These are phyloP conservation scores for Gasterosteus nipponicus DNA, from an alignment of 2,113 vertebrate genomes.

Conservation along the genomic window DNA sequence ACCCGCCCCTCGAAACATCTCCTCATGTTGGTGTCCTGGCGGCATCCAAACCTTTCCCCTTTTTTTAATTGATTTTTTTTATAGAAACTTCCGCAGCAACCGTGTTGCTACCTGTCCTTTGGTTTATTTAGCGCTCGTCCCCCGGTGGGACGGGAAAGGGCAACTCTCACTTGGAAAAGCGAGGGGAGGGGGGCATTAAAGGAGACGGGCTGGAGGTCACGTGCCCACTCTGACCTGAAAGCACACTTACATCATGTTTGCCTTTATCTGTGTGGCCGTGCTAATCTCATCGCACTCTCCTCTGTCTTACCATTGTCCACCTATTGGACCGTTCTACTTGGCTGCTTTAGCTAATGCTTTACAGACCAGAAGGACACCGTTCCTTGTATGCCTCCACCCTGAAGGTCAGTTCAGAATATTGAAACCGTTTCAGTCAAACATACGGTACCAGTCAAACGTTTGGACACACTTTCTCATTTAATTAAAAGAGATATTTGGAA, in stretches of 20 bases:
- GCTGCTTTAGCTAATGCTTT: not conserved
- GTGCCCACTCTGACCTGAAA: conserved; percentile 21
- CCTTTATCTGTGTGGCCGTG: not conserved
- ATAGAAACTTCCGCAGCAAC: conserved; percentile 58
- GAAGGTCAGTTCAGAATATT: too few species aligned
- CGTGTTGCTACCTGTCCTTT: conserved; percentile 7
- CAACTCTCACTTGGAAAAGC: conserved; percentile 23
- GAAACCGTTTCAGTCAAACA: too few species aligned
- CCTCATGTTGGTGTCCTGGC: conserved; percentile 12
- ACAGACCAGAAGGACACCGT: too few species aligned
- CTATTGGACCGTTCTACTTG: not conserved
- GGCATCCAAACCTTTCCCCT: not conserved
- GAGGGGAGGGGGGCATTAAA: conserved; percentile 6
- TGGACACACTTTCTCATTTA: too few species aligned
- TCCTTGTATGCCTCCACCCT: too few species aligned
- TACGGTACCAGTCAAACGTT: too few species aligned
- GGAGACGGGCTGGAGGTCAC: conserved; percentile 22
- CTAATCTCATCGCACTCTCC: not conserved
- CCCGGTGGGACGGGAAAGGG: conserved; percentile 43
- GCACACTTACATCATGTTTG: conserved; percentile 4
- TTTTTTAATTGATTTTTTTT: not conserved
- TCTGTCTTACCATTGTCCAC: not conserved
- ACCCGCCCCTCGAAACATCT: not conserved
- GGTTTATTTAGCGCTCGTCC: conserved; percentile 22
- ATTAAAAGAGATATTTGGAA: too few species aligned